These are phyloP conservation scores for Antheraea pernyi DNA, from an alignment of 1,140 invertebrate species.

Conservation along the genomic window DNA sequence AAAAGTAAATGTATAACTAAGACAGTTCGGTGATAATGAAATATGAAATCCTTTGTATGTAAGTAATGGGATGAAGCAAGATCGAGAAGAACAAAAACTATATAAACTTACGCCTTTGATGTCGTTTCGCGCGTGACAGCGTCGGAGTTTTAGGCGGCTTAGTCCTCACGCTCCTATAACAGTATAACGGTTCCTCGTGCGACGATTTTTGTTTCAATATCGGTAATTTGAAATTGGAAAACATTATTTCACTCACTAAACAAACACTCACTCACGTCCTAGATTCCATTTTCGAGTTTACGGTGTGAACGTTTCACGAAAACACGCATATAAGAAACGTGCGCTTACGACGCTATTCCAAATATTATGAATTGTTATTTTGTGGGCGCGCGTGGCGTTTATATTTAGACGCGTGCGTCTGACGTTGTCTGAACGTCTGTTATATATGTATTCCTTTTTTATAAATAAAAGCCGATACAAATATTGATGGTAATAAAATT, in stretches of 20 bases:
- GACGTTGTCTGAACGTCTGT: conserved; percentile 36
- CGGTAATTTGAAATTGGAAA: conserved; percentile 63
- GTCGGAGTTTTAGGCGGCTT: conserved; percentile 71
- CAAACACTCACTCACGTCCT: conserved; percentile 27
- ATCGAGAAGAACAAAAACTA: too few species aligned
- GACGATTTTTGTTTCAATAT: conserved; percentile 43
- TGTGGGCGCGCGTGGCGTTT: conserved; percentile 41
- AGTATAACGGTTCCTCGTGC: conserved; percentile 49
- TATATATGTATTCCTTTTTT: conserved; percentile 41
- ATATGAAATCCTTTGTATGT: too few species aligned
- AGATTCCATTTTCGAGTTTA: conserved; percentile 8
- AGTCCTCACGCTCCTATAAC: conserved; percentile 49
- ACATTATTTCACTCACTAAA: conserved; percentile 57
- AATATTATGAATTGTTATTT: conserved; percentile 48
- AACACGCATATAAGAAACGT: conserved; percentile 20
- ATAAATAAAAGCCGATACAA: conserved; percentile 47
- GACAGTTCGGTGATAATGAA: too few species aligned
- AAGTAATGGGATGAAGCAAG: too few species aligned
- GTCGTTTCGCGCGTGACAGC: conserved; percentile 51
- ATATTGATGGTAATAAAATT: conserved; percentile 52
- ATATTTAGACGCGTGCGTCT: conserved; percentile 51
- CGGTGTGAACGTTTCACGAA: not conserved
- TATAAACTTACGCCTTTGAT: conserved; percentile 63
- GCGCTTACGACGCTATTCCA: conserved; percentile 29
- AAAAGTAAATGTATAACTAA: too few species aligned